A percentile compares a stretch with the other conserved stretches of the same genome.
These are phyloP conservation scores for Priocnemis perturbator DNA, from an alignment of 2,888 invertebrate species.

Conservation along the genomic window DNA sequence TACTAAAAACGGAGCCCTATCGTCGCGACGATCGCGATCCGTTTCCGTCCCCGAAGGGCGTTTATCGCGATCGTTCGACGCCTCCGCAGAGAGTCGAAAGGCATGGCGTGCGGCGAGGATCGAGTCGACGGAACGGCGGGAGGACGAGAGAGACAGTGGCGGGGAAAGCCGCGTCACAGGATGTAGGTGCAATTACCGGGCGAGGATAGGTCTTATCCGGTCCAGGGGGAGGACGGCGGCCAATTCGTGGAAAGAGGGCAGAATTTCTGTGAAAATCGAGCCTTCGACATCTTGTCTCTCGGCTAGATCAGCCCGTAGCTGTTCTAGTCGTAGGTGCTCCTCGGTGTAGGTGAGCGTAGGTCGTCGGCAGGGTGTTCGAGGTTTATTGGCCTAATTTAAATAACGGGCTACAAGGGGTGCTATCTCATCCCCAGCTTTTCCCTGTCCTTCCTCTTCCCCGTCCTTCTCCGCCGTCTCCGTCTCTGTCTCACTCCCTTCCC, in stretches of 20 bases:
- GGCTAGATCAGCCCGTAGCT: no score
- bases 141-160: background rate
- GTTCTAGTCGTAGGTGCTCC: background rate
- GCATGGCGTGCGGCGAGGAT: background rate
- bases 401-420: slow-evolving; percentile 64
- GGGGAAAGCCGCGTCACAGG: slow-evolving; percentile 40
- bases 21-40: slow-evolving; percentile 54
- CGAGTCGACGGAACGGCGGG: background rate
- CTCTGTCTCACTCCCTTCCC: slow-evolving; percentile 22
- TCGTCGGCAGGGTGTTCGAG: slow-evolving; percentile 45
- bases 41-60: slow-evolving; percentile 43
- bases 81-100: slow-evolving; percentile 22
- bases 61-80: slow-evolving; percentile 51
- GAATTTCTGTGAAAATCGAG: slow-evolving; percentile 42
- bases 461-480: slow-evolving; percentile 40
- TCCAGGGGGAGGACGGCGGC: slow-evolving; percentile 20
- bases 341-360: slow-evolving; percentile 27
- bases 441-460: slow-evolving; percentile 28
- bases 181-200: slow-evolving; percentile 51
- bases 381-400: slow-evolving; percentile 74
- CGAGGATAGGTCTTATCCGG: slow-evolving; percentile 41
- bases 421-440: slow-evolving; percentile 53
- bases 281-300: no score
- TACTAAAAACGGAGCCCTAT: slow-evolving; percentile 32
- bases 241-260: slow-evolving; percentile 36